phyloP scores from a whole-genome alignment of 2,888 invertebrate species.

The Agonopterix subpropinquella region DNA sequence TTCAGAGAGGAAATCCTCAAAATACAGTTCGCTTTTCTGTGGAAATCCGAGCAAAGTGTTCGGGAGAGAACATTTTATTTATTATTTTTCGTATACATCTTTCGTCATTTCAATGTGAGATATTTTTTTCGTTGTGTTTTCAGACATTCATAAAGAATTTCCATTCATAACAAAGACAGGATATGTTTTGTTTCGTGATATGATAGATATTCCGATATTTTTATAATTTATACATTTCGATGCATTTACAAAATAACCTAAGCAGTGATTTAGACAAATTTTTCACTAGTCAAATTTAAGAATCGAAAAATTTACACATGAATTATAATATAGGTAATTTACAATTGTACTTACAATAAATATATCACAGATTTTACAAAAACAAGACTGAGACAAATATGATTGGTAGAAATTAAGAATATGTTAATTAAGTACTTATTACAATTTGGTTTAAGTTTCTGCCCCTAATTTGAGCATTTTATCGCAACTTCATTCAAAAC shows the following conservation, averaged over 20 bases:
- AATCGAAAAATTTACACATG: slow-evolving; percentile 40
- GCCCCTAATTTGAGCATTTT: slow-evolving; percentile 17
- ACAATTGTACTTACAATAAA: slow-evolving; percentile 69
- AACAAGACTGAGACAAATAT: slow-evolving; percentile 45
- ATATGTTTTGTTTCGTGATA: slow-evolving; percentile 70
- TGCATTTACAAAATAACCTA: slow-evolving; percentile 9
- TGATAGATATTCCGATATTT: slow-evolving; percentile 45
- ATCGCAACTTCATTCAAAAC: background rate
- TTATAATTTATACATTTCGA: slow-evolving; percentile 11
- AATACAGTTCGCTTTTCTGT: slow-evolving; percentile 35
- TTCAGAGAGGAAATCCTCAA: slow-evolving; percentile 48
- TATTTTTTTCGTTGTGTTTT: slow-evolving; percentile 46
- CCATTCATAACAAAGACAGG: slow-evolving; percentile 36
- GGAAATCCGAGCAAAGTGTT: slow-evolving; percentile 43
- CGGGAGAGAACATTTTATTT: slow-evolving; percentile 28
- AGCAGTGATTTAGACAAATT: slow-evolving; percentile 5
- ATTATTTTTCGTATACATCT: slow-evolving; percentile 66
- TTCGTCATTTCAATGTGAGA: slow-evolving; percentile 34
- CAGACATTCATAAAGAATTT: slow-evolving; percentile 34
- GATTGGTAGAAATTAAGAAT: slow-evolving; percentile 15
- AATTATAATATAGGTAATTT: slow-evolving; percentile 43
- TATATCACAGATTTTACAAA: slow-evolving; percentile 75
- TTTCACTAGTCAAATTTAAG: slow-evolving; percentile 30
- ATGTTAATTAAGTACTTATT: slow-evolving; percentile 10
- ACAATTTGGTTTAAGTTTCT: background rate